Percentiles rank a stretch among this genome's conserved stretches.
phyloP scores from a whole-genome alignment of 2,888 invertebrate genomes.

The Criorhina ranunculi region DNA sequence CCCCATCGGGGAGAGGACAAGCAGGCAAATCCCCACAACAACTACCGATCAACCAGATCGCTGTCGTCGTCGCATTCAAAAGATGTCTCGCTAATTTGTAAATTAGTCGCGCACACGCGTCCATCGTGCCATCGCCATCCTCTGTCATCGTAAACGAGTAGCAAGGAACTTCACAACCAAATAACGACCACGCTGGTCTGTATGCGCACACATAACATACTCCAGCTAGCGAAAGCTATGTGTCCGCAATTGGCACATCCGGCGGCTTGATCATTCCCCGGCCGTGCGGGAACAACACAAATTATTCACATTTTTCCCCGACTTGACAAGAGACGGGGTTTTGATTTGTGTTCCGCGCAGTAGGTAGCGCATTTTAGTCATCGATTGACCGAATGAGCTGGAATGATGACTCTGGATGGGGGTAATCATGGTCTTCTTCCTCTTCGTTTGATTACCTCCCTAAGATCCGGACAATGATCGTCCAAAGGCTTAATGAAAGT shows the following conservation, averaged over 20 bases:
- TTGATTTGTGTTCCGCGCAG: conserved; percentile 71
- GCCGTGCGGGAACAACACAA: conserved; percentile 37
- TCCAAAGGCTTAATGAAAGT: conserved; percentile 68
- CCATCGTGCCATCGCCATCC: conserved; percentile 60
- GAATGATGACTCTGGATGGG: conserved; percentile 55
- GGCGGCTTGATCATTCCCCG: conserved; percentile 37
- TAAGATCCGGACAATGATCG: conserved; percentile 31
- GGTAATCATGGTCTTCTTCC: conserved; percentile 59
- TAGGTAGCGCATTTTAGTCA: conserved; percentile 67
- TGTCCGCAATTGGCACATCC: conserved; percentile 76
- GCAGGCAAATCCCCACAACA: conserved; percentile 29
- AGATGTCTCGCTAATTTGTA: conserved; percentile 73
- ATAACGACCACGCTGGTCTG: conserved; percentile 31
- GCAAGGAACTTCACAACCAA: conserved; percentile 55
- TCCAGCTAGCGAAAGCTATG: conserved; percentile 36
- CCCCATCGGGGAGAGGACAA: not conserved
- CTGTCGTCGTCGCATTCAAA: conserved; percentile 57
- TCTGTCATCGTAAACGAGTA: conserved; percentile 49
- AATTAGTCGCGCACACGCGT: conserved; percentile 76
- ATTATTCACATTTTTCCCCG: conserved; percentile 58
- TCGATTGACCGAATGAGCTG: conserved; percentile 71
- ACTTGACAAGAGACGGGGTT: conserved; percentile 60
- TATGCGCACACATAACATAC: conserved; percentile 20
- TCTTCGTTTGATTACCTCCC: conserved; percentile 30
- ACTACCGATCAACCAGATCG: conserved; percentile 40